Percentiles rank a stretch among this genome's conserved stretches.
Conservation (phyloP, 2,888 invertebrate genomes). For the Deilephila porcellus region DNA sequence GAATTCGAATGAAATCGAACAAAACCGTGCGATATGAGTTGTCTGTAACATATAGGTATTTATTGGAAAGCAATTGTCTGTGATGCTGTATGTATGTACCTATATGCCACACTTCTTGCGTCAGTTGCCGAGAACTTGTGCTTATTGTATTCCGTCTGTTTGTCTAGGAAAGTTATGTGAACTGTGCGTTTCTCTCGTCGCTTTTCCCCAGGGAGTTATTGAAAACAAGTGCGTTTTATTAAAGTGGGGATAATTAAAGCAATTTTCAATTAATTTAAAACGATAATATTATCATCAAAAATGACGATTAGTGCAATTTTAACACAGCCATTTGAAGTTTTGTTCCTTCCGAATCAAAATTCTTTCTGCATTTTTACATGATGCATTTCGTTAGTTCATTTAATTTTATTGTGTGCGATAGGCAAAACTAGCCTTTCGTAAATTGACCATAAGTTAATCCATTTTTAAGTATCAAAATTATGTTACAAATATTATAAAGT, state of each 20-base stretch:
- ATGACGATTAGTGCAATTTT: too few species aligned
- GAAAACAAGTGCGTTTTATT: not conserved
- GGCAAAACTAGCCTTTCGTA: too few species aligned
- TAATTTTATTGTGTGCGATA: too few species aligned
- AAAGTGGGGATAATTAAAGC: not conserved
- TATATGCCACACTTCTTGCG: constrained; percentile 4
- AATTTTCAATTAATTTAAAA: not conserved
- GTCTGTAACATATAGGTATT: not conserved
- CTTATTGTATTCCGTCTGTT: not conserved
- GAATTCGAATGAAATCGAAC: not conserved
- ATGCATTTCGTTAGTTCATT: too few species aligned
- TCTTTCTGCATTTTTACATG: too few species aligned
- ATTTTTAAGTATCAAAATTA: too few species aligned
- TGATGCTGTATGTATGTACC: not conserved
- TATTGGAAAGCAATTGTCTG: not conserved
- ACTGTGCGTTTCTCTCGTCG: not conserved
- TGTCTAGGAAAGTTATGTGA: not conserved
- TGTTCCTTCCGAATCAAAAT: too few species aligned
- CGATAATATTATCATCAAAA: not conserved
- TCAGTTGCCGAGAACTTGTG: constrained; percentile 2
- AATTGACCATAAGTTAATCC: too few species aligned
- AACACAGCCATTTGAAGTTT: too few species aligned
- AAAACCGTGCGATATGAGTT: not conserved
- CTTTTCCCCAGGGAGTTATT: not conserved
- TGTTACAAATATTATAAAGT: too few species aligned